Conservation (phyloP, 2,797 vertebrate genomes). For the Cryptoprocta ferox region DNA sequence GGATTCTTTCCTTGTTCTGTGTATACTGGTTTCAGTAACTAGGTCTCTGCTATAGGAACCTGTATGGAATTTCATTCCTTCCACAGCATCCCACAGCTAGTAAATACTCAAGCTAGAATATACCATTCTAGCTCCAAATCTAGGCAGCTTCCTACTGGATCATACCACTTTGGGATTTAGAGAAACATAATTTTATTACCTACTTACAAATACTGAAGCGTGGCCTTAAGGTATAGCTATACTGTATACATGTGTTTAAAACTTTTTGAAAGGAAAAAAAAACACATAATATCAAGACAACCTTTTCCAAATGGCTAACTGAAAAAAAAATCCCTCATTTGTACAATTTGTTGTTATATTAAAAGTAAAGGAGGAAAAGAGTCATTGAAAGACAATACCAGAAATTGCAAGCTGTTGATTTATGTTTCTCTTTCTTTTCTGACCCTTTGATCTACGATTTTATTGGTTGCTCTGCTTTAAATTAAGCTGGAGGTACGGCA, state of each 20-base stretch:
- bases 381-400: conserved; percentile 50
- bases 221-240: not conserved
- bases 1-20: not conserved
- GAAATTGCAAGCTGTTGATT: conserved; percentile 80
- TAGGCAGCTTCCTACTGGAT: not conserved
- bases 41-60: not conserved
- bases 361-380: not conserved
- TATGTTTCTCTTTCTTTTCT: conserved; percentile 69
- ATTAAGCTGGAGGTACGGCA: conserved; percentile 74
- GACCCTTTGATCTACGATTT: conserved; percentile 75
- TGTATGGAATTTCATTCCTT: not conserved
- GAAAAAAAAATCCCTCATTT: not conserved
- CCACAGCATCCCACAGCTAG: fast-evolving
- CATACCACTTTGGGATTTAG: not conserved
- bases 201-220: not conserved
- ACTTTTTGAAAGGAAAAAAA: not conserved
- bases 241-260: conserved; percentile 4
- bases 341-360: not conserved
- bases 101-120: not conserved
- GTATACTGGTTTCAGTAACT: not conserved
- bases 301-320: not conserved
- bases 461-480: conserved; percentile 75
- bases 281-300: not conserved
- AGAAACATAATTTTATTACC: not conserved
- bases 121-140: not conserved